These are phyloP conservation scores for Eonycteris spelaea DNA, from an alignment of 2,113 vertebrate genomes.

Conservation along the genomic window DNA sequence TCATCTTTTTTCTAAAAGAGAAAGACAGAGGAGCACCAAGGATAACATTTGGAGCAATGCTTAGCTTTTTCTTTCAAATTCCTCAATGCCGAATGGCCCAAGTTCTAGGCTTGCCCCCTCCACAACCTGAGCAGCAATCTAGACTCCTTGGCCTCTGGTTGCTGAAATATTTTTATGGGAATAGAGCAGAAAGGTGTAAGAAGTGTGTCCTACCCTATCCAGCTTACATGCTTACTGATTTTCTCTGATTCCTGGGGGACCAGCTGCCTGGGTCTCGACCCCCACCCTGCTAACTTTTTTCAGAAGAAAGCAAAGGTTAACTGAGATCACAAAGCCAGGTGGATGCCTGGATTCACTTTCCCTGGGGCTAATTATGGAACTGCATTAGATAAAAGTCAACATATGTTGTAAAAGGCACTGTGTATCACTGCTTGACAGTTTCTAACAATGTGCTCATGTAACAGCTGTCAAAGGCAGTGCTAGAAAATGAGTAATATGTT, in stretches of 20 bases:
- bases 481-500: conserved; percentile 86
- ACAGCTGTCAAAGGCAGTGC: conserved; percentile 85
- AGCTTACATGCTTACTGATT: neutral
- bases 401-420: conserved; percentile 87
- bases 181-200: neutral
- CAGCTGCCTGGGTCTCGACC: neutral
- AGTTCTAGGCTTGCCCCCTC: neutral
- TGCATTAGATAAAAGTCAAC: conserved; percentile 89
- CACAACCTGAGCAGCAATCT: neutral
- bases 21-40: neutral
- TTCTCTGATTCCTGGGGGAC: neutral
- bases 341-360: conserved; percentile 79
- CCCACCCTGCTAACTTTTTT: conserved; percentile 46
- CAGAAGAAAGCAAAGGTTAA: conserved; percentile 78
- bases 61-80: neutral
- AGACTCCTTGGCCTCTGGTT: neutral
- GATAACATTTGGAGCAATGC: neutral
- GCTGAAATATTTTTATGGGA: neutral
- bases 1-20: conserved; percentile 24
- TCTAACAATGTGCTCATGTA: conserved; percentile 88
- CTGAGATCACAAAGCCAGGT: conserved; percentile 81
- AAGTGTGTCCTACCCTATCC: no score
- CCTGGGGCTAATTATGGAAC: conserved; percentile 86
- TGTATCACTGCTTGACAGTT: conserved; percentile 86
- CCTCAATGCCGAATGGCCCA: neutral